Conservation (phyloP, 2,113 vertebrate species). For the Cynopterus brachyotis region DNA sequence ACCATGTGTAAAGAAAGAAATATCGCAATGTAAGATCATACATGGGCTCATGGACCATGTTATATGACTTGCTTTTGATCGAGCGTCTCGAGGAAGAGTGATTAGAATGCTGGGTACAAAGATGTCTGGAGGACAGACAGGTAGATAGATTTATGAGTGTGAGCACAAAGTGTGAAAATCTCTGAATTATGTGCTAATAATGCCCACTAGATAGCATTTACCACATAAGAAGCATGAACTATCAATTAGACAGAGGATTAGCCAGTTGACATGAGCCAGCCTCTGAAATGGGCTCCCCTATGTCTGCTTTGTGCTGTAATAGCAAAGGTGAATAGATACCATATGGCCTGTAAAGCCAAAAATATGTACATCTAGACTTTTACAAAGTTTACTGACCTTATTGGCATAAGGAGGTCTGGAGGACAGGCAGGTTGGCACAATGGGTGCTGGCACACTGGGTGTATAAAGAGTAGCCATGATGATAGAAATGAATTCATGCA, state of each 20-base stretch:
- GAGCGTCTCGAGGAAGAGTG: too few species aligned
- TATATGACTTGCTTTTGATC: neutral
- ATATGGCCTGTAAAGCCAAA: neutral
- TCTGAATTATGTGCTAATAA: neutral
- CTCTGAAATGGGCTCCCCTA: neutral
- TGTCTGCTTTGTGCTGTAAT: neutral
- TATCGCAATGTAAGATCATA: neutral
- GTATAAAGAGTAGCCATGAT: neutral
- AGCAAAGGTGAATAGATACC: neutral
- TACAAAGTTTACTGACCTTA: neutral
- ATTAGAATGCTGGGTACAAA: neutral
- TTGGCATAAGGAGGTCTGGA: neutral
- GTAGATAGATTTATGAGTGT: too few species aligned
- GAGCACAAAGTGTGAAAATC: neutral
- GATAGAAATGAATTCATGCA: rapidly evolving
- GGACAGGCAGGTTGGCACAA: neutral
- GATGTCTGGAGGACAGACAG: neutral
- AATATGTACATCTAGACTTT: too few species aligned
- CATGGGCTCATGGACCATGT: too few species aligned
- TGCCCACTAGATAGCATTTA: neutral
- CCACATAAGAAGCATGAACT: neutral
- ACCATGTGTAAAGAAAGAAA: neutral
- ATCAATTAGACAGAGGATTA: neutral
- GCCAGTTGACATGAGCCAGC: neutral
- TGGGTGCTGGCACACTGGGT: neutral